Conservation (phyloP, 2,797 vertebrate species). For the Stomatorhinus walkeri region DNA sequence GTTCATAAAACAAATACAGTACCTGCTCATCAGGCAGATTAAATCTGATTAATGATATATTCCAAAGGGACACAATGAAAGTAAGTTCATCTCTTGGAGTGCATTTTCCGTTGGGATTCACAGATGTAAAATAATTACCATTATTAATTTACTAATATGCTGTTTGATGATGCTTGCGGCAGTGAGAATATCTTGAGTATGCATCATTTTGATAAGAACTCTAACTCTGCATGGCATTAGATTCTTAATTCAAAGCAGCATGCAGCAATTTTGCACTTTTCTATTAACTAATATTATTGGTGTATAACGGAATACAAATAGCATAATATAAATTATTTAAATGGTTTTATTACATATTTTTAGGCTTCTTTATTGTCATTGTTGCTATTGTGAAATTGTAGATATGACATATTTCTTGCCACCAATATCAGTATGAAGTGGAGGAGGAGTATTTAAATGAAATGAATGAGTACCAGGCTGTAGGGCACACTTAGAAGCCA, state of each 20-base stretch:
- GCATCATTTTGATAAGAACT: background rate
- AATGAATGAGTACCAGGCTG: background rate
- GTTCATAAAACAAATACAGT: background rate
- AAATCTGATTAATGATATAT: background rate
- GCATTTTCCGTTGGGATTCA: background rate
- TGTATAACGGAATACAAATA: background rate
- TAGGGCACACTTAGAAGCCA: background rate
- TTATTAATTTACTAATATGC: constrained; percentile 8
- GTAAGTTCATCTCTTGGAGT: background rate
- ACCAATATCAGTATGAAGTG: background rate
- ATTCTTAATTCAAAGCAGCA: background rate
- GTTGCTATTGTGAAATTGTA: background rate
- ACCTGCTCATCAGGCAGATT: background rate
- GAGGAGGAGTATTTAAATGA: background rate
- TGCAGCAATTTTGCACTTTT: background rate
- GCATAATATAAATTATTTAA: background rate
- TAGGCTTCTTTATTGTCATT: background rate
- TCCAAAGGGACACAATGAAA: background rate
- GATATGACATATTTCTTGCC: background rate
- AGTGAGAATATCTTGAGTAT: background rate
- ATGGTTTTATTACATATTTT: background rate
- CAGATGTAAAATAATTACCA: background rate
- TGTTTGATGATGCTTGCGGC: background rate
- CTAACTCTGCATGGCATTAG: background rate
- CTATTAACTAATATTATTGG: background rate